Conservation (phyloP, 1,140 invertebrate genomes). For the Drosophila ercepeae region DNA sequence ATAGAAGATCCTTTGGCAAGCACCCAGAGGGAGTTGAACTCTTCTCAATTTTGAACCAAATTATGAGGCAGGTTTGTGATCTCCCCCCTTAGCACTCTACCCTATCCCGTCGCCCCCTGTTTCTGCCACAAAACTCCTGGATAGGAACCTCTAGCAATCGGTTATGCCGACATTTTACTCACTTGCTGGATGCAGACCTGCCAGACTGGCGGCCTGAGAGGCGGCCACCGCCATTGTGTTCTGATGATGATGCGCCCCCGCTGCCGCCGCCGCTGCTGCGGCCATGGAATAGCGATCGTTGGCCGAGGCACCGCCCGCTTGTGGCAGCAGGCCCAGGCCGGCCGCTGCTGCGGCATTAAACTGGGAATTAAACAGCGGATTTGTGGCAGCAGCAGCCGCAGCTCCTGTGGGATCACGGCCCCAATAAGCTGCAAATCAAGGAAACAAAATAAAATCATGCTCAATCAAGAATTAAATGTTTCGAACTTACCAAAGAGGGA, state of each 20-base stretch:
- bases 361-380: conserved; percentile 82
- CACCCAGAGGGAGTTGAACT: no score
- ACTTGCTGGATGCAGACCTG: conserved; percentile 88
- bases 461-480: not conserved
- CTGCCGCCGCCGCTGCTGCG: conserved; percentile 84
- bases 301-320: conserved; percentile 65
- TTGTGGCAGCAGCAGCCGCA: conserved; percentile 82
- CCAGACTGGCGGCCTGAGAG: conserved; percentile 91
- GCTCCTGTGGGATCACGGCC: conserved; percentile 86
- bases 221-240: conserved; percentile 91
- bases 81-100: conserved; percentile 1
- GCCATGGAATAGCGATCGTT: conserved; percentile 78
- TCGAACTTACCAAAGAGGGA: conserved; percentile 86
- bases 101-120: not conserved
- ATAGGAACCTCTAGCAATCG: conserved; percentile 1
- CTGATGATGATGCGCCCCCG: conserved; percentile 87
- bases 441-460: not conserved
- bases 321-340: conserved; percentile 83
- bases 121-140: conserved; percentile 4
- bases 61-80: no score
- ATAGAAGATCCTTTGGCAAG: not conserved
- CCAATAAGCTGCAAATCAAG: conserved; percentile 87
- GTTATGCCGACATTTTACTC: conserved; percentile 84
- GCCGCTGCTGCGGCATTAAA: conserved; percentile 84
- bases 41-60: no score